A percentile compares a stretch with the other conserved stretches of the same genome.
phyloP scores from a whole-genome alignment of 2,797 vertebrate species.

The Chiroxiphia lanceolata region DNA sequence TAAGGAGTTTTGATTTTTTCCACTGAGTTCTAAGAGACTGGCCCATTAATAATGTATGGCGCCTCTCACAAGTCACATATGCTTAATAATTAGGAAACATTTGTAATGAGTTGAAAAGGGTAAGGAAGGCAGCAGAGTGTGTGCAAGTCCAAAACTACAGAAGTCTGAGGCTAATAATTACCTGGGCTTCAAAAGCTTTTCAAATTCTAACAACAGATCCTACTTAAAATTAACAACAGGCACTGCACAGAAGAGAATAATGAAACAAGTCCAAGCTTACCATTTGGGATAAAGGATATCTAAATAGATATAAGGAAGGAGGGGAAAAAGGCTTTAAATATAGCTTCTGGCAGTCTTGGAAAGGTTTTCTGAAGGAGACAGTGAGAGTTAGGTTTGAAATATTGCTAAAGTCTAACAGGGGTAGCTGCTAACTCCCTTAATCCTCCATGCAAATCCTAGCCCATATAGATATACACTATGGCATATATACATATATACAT shows the following conservation, averaged over 20 bases:
- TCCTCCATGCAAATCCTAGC: neutral
- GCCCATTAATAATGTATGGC: slow-evolving; percentile 45
- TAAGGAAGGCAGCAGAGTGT: neutral
- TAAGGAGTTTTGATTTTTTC: slow-evolving; percentile 13
- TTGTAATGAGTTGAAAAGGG: slow-evolving; percentile 55
- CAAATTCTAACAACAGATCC: slow-evolving; percentile 4
- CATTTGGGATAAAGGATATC: neutral
- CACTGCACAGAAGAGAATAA: neutral
- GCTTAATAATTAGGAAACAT: slow-evolving; percentile 59
- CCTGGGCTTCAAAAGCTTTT: slow-evolving; percentile 52
- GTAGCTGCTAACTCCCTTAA: neutral
- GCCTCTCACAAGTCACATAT: slow-evolving; percentile 20
- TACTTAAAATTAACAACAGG: slow-evolving; percentile 37
- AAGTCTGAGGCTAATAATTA: slow-evolving; percentile 45
- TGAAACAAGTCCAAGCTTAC: neutral
- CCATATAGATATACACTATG: neutral
- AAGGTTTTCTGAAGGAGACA: slow-evolving; percentile 40
- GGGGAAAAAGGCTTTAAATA: neutral
- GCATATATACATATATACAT: too few relatives aligned
- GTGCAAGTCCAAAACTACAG: neutral
- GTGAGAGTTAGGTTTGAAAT: neutral
- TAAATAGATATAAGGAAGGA: neutral
- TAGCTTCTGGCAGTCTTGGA: slow-evolving; percentile 13
- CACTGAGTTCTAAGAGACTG: neutral
- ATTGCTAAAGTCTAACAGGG: neutral